A percentile compares a stretch with the other conserved stretches of the same genome.
phyloP scores from a whole-genome alignment of 1,140 invertebrate genomes.

The Samia ricini region DNA sequence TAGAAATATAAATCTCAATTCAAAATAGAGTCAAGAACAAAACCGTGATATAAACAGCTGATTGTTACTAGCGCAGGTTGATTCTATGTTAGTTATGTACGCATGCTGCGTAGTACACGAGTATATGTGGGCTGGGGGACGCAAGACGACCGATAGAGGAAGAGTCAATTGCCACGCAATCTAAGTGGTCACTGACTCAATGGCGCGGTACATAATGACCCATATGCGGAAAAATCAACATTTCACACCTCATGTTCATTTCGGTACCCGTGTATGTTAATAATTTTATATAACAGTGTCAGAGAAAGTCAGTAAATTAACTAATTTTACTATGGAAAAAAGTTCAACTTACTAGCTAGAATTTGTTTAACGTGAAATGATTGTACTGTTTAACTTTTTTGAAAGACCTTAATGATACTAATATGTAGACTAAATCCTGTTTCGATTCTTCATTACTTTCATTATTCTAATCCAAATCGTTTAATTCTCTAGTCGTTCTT shows the following conservation, averaged over 20 bases:
- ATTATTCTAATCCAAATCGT: no score
- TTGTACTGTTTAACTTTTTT: no score
- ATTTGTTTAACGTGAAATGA: no score
- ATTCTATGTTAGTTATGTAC: not conserved
- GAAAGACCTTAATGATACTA: no score
- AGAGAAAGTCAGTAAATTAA: no score
- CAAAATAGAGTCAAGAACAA: not conserved
- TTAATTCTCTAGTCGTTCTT: no score
- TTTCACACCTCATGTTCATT: not conserved
- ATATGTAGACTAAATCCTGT: no score
- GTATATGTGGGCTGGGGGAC: conserved; percentile 11
- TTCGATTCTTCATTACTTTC: no score
- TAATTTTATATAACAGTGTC: no score
- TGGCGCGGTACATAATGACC: conserved; percentile 47
- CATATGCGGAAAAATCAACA: conserved; percentile 55
- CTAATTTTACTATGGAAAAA: no score
- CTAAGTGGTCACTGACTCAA: conserved; percentile 69
- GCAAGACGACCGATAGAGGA: conserved; percentile 43
- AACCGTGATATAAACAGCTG: conserved; percentile 12
- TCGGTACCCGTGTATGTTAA: not conserved
- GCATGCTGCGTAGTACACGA: conserved; percentile 23
- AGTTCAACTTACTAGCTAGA: no score
- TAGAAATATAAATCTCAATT: conserved; percentile 15
- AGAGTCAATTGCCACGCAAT: conserved; percentile 48
- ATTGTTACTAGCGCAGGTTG: conserved; percentile 4